Percentiles rank a stretch among this genome's conserved stretches.
These are phyloP conservation scores for Mandrillus leucophaeus DNA, from an alignment of 2,113 vertebrate species.

Conservation along the genomic window DNA sequence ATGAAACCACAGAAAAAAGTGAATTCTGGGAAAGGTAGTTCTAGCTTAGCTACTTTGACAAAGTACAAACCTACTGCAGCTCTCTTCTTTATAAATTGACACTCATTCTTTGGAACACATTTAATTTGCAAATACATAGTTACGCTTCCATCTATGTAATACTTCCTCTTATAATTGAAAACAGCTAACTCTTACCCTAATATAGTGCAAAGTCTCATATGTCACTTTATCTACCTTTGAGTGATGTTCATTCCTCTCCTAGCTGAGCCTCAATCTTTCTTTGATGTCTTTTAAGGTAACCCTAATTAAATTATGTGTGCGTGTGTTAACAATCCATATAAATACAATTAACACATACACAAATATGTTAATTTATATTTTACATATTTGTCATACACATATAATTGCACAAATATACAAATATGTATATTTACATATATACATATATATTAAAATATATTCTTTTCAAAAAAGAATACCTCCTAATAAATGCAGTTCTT, in stretches of 20 bases:
- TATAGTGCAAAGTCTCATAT: neutral
- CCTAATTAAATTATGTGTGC: neutral
- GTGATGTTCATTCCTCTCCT: neutral
- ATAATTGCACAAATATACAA: neutral
- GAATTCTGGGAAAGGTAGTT: neutral
- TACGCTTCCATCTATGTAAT: neutral
- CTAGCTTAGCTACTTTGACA: neutral
- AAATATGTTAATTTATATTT: neutral
- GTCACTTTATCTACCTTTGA: neutral
- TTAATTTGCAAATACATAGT: neutral
- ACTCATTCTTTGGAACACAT: neutral
- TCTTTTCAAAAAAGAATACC: neutral
- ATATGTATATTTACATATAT: neutral
- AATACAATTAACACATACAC: neutral
- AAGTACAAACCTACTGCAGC: neutral
- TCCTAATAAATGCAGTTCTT: neutral
- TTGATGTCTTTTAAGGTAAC: neutral
- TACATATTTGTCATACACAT: neutral
- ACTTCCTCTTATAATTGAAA: neutral
- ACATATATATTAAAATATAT: neutral
- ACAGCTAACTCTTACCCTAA: neutral
- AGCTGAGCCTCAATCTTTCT: neutral
- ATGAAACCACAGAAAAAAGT: neutral
- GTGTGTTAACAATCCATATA: neutral
- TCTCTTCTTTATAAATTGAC: neutral